Evolutionary conservation across 2,113 vertebrate species (phyloP), one percentile per base, ranked within the genome.

Genomic region (Gymnorhina tibicen): DNA sequence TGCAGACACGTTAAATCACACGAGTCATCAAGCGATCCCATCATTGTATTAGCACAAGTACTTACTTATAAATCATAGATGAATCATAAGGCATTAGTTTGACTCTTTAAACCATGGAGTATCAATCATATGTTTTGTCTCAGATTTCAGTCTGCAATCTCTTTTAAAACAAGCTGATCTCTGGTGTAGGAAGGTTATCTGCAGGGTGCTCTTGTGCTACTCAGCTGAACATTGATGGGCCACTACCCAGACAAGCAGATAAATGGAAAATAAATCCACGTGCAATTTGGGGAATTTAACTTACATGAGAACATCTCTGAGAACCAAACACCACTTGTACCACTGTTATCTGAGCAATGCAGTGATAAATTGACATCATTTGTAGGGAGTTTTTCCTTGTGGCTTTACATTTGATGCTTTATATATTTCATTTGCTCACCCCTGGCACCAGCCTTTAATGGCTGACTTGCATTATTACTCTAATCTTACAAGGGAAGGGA

Each of bases 121-220:
- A 85, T 91, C 79, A 92, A 85, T 94, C 94, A 66, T 39, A 17
- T 46, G 26, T 96, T 94, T 92, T 84, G 52, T 86, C 86, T 95
- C 70, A 33, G 44, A n/a, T 90, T 91, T 72, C 85, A 85, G 69
- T 26, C 73, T 84, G 44, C 15, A 41, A 42, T 64, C 69, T 32
- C 64, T 91, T 64, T 62, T 76, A 78, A 91, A 88, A 77, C 84
- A 93, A 58, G 37, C 47, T 58, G 72, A 80, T 81, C 52, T 79
- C 81, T 77, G 30, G n/a, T 53, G 49, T 59, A 33, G 56, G 53
- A 80, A 84, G 68, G 75, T 95, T 94, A 68, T 64, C 58, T 73
- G 35, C 59, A 35, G 78, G 47, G 20, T 87, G 44, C 39, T 95
- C 52, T 50, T 84, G 55, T 60, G 69, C 59, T 73, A 47, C 55